Evolutionary conservation across 1,140 invertebrate species (phyloP), one percentile per base, ranked within the genome.

Genomic region (Bombus waltoni): DNA sequence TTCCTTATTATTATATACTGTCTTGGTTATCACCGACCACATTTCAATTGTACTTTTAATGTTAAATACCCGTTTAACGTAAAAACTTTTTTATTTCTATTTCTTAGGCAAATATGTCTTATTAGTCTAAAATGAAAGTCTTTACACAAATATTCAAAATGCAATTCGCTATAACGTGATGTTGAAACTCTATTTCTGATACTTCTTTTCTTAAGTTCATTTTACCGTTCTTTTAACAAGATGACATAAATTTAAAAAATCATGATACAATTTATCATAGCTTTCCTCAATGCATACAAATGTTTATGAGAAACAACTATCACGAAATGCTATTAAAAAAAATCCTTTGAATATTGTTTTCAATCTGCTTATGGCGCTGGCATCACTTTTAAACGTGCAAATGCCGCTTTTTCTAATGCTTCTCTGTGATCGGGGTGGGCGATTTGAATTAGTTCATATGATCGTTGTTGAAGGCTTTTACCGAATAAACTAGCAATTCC

Each of bases 401-500:
- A 99, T 4, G 98, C 97, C 3, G 97, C 97, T 94, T 98, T 99
- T 93, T 99, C 98, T 13, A 99, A 95, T 0, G 95, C 86, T 93
- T 98, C 97, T 85, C 98, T 96, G 89, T 99, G 98, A 93, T 98
- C 96, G 0, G 99, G 99, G 95, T 99, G 98, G 1, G 99, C 97
- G 57, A 99, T 97, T 72, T 98, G 96, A 89, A 99, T 99, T 0
- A 99, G 96, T 86, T 97, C 98, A 94, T 98, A 97, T 3, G 98
- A 98, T 88, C 99, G 95, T 94, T 99, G 98, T 28, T 98, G 96
- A 13, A 99, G 95, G 75, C 97, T 97, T 93, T 98, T 99, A n/a
- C 98, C 99, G 94, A 99, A 99, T 3, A 99, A 94, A 85, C 97
- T 96, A 1, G 98, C 98, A 88, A 99, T 98, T 65, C 99, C 99